phyloP scores from a whole-genome alignment of 2,888 invertebrate species.

The Cactoblastis cactorum region DNA sequence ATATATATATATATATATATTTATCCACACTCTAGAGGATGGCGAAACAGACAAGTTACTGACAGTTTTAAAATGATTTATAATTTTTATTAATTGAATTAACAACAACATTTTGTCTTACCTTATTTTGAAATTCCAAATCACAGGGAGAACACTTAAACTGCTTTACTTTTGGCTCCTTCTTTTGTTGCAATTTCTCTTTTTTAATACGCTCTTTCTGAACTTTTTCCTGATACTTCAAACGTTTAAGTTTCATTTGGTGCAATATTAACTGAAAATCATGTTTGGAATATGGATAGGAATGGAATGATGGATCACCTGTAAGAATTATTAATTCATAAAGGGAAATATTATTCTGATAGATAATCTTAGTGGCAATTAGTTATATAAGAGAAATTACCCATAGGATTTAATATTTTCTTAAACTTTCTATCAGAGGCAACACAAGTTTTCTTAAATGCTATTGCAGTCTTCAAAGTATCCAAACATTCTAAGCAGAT shows the following conservation, averaged over 20 bases:
- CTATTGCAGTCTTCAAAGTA: slow-evolving; percentile 51
- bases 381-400: too few species aligned
- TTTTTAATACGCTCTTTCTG: slow-evolving; percentile 46
- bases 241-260: slow-evolving; percentile 59
- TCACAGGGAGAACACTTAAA: slow-evolving; percentile 68
- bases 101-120: slow-evolving; percentile 23
- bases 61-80: too few species aligned
- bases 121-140: slow-evolving; percentile 60
- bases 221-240: slow-evolving; percentile 50
- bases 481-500: slow-evolving; percentile 65
- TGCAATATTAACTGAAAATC: slow-evolving; percentile 68
- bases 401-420: slow-evolving; percentile 61
- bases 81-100: too few species aligned
- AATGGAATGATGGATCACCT: slow-evolving; percentile 60
- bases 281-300: slow-evolving; percentile 72
- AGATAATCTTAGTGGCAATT: too few species aligned
- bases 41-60: too few species aligned
- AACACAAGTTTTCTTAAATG: slow-evolving; percentile 63
- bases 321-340: too few species aligned
- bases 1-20: too few species aligned
- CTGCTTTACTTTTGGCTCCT: slow-evolving; percentile 52
- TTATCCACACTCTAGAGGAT: too few species aligned
- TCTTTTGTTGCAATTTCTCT: slow-evolving; percentile 48
- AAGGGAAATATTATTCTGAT: too few species aligned
- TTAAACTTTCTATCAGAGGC: slow-evolving; percentile 59